Base-by-base conservation (phyloP, 2,888 invertebrate species). In the Orthonychiurus folsomi region DNA sequence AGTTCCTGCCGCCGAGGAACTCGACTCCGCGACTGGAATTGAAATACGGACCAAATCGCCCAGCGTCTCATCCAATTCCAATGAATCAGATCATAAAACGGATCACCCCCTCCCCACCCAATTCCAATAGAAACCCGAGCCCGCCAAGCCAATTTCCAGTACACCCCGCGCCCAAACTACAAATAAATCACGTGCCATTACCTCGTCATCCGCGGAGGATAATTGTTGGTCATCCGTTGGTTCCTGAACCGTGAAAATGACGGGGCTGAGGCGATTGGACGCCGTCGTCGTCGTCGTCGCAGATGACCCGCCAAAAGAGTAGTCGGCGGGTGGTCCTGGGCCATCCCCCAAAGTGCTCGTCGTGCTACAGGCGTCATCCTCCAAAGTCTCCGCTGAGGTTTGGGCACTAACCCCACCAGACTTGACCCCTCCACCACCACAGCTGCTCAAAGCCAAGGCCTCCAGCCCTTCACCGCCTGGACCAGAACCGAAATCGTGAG, bases 301-400 rank as follows among this genome's bases (percentile, higher is more conserved):
- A 15, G 37, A 24, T 21, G 55, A 28, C 18, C 53, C 60, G 21
- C 27, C 60, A 47, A 25, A 21, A 3, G 56, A 56, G 37, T n/a
- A 9, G 18, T 61, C 54, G 5, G 57, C 28, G 18, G 61, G 58
- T 50, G 65, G 60, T 2, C 68, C 71, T 0, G 69, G 69, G 2
- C 70, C 71, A 64, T 71, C 71, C 1, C 73, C 73, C 21, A 73
- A 61, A 20, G 73, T 73, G 55, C 71, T 71, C n/a, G 71, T 66
- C 24, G 69, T 73, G 59, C 69, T 69, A 59, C 71, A 71, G 57
- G 69, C 68, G 64, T 73, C 71, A 56, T 69, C 69, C 54, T 70
- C 72, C 3, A 52, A 20, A 9, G 20, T 20, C 5, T 52, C 52
- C 5, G 52, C 52, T 20, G 52, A 52, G 5, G 12, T 20, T 52